Percentiles rank a stretch among this genome's conserved stretches.
These are phyloP conservation scores for Mustelus asterias DNA, from an alignment of 2,113 vertebrate genomes.

Conservation along the genomic window DNA sequence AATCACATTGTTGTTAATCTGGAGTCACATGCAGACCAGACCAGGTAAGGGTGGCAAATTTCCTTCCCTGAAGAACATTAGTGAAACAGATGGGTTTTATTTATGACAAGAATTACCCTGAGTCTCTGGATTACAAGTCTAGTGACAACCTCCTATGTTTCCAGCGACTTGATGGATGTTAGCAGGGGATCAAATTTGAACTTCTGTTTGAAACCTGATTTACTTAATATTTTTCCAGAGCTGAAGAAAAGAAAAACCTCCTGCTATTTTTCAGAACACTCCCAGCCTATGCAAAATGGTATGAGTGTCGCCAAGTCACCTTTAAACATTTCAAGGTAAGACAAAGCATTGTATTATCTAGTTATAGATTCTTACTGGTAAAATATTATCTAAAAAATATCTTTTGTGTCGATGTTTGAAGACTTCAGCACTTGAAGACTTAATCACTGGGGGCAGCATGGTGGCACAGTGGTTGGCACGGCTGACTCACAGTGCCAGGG, in stretches of 20 bases:
- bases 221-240: slow-evolving; percentile 51
- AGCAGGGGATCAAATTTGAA: slow-evolving; percentile 48
- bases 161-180: background rate
- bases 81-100: too few species aligned
- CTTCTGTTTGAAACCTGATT: background rate
- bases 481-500: too few species aligned
- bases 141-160: background rate
- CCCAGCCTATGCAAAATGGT: slow-evolving; percentile 65
- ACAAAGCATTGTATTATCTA: background rate
- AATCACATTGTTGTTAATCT: too few species aligned
- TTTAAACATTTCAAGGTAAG: slow-evolving; percentile 83
- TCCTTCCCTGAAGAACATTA: too few species aligned
- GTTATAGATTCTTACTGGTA: background rate
- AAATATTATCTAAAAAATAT: background rate
- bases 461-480: too few species aligned
- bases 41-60: too few species aligned
- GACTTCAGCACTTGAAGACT: background rate
- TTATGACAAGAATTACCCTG: too few species aligned
- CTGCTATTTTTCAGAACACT: slow-evolving; percentile 74
- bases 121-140: too few species aligned
- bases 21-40: too few species aligned
- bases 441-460: too few species aligned
- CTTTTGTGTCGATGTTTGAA: background rate
- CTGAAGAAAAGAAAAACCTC: slow-evolving; percentile 63
- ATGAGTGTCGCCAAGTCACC: slow-evolving; percentile 61